Percentiles rank a stretch among this genome's conserved stretches.
Evolutionary conservation across 2,888 invertebrate species (phyloP).

Genomic region (Sericinus montela): DNA sequence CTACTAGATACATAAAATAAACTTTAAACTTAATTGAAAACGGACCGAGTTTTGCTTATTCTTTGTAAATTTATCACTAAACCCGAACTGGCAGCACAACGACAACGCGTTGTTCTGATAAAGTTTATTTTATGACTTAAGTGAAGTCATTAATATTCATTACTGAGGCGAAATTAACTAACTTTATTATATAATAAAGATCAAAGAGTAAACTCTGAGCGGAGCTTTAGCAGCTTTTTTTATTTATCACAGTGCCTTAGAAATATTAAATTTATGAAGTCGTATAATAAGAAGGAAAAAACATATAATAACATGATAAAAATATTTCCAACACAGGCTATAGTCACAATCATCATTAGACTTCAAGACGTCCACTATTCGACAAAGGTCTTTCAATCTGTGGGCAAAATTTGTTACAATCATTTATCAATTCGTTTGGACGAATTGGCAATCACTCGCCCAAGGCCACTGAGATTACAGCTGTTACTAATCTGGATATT

Average conservation of each 20-base stretch:
- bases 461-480: too few species aligned
- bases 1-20: slow-evolving; percentile 35
- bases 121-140: slow-evolving; percentile 77
- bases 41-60: slow-evolving; percentile 63
- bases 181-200: slow-evolving; percentile 74
- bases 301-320: too few species aligned
- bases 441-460: too few species aligned
- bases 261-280: background rate
- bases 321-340: too few species aligned
- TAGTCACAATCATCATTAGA: too few species aligned
- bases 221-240: slow-evolving; percentile 33
- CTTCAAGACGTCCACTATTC: too few species aligned
- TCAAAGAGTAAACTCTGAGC: slow-evolving; percentile 54
- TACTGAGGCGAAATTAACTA: slow-evolving; percentile 70
- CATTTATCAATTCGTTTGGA: too few species aligned
- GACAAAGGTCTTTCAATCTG: too few species aligned
- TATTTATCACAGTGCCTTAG: slow-evolving; percentile 27
- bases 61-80: slow-evolving; percentile 68
- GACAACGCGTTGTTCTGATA: slow-evolving; percentile 67
- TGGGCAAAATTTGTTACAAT: too few species aligned
- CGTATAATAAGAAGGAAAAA: background rate
- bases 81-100: slow-evolving; percentile 46
- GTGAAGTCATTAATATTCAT: slow-evolving; percentile 76
- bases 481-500: too few species aligned
- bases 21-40: slow-evolving; percentile 65